Evolutionary conservation across 2,797 vertebrate species (phyloP), one percentile per base, ranked within the genome.

Genomic region (Erpetoichthys calabaricus): DNA sequence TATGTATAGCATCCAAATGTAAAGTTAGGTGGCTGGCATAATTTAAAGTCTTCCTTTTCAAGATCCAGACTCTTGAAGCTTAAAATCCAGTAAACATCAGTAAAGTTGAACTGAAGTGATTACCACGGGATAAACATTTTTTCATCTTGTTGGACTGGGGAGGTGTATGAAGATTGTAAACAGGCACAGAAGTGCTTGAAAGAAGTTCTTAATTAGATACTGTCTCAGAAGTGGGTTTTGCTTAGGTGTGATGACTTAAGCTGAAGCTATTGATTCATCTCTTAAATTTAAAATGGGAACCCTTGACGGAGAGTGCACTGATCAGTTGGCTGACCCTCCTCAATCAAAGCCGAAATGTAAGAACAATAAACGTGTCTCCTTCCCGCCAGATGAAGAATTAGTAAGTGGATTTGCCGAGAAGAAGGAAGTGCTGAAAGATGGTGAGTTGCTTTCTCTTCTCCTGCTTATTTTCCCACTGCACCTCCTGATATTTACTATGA

Each of bases 341-440:
- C 62, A 59, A 60, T 57, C 44, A 42, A 66, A 68, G 60, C 80
- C 67, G 59, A 78, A 67, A 57, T 58, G 56, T 8, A 74, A 73
- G 68, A 64, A 57, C 53, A 72, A 60, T 45, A 86, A 83, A 62
- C 81, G 45, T 47, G 85, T 87, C 62, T 79, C 80, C n/a, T 87
- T 87, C 61, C 80, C 84, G 7, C 76, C 82, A 0, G 85, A 84
- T 50, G 82, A 79, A 47, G 67, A 80, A 55, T 82, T 87, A 7
- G 82, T 85, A 44, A 85, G 80, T 1, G 73, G 75, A 46, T 81
- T 82, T 64, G 74, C 77, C 5, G 83, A 85, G 57, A 67, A 59
- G 68, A 65, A 61, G 53, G 61, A 70, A 47, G 8, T 58, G 5
- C 64, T 53, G 47, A 68, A 55, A 50, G 56, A 60, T 42, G 78